Evolutionary conservation across 2,888 invertebrate genomes (phyloP).

Genomic region (Halictus quadricinctus): DNA sequence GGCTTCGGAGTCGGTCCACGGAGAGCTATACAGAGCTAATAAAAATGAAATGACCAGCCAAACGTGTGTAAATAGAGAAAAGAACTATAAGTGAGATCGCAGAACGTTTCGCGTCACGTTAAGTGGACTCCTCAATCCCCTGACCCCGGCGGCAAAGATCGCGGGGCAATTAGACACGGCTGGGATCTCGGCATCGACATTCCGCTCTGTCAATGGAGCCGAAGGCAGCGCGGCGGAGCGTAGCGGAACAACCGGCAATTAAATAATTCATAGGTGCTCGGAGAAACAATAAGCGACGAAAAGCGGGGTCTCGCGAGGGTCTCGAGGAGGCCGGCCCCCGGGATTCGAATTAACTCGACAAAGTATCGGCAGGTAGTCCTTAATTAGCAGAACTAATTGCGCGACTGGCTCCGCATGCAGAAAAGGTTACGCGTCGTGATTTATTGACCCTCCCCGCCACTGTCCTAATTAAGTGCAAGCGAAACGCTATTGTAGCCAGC

Average conservation of each 20-base stretch:
- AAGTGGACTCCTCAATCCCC: not conserved
- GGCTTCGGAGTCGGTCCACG: no score
- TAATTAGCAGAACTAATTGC: constrained; percentile 79
- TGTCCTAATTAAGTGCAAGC: constrained; percentile 78
- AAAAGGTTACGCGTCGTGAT: constrained; percentile 78
- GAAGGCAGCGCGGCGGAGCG: constrained; percentile 21
- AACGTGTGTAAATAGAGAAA: not conserved
- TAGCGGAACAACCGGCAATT: constrained; percentile 41
- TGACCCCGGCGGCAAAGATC: constrained; percentile 23
- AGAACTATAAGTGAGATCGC: not conserved
- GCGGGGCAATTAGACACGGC: constrained; percentile 9
- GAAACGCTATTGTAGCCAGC: constrained; percentile 67
- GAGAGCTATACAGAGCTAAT: not conserved
- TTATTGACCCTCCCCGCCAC: constrained; percentile 74
- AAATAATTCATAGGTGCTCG: constrained; percentile 54
- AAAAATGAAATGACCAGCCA: not conserved
- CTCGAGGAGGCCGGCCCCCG: constrained; percentile 54
- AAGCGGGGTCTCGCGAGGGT: constrained; percentile 41
- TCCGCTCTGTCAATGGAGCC: constrained; percentile 38
- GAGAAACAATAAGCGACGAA: constrained; percentile 54
- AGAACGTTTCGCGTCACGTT: not conserved
- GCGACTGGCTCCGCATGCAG: constrained; percentile 71
- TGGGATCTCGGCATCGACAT: constrained; percentile 16
- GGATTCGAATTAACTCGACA: constrained; percentile 77
- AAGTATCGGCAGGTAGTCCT: constrained; percentile 77